Base-by-base conservation (phyloP, 1,140 invertebrate genomes). In the Asobara japonica region DNA sequence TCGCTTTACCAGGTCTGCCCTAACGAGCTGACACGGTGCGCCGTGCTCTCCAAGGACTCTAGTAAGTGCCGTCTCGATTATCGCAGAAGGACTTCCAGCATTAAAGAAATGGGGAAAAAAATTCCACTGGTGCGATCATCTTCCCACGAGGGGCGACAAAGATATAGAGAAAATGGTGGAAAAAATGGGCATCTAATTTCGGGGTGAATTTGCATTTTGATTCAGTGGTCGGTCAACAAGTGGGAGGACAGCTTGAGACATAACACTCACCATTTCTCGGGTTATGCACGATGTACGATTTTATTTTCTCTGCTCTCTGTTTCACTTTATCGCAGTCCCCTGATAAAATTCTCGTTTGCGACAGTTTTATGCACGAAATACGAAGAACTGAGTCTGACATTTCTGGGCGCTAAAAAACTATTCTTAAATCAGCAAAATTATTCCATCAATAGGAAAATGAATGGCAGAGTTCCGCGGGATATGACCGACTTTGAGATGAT, bases 1-100 rank as follows among this genome's bases (percentile, higher is more conserved):
- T 81, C 78, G 76, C 64, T 33, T 33, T 65, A 69, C 67, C 77
- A 76, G 78, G 78, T 81, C 78, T 77, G 78, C 78, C 73, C 74
- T 79, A 81, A 81, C 77, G 78, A 79, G 76, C 69, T 67, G 69
- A 74, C 71, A 74, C 70, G 69, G 70, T 74, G 74, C 72, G 69
- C 74, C 74, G 73, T 75, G 74, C 73, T 67, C 70, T 56, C 70
- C 41, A 36, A 51, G 25, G 62, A 56, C 61, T 38, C 45, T n/a
- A 51, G 18, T 20, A 3, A 51, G 18, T 51, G 8, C 45, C 45
- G 45, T 20, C 45, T 51, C 45, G 45, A 51, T 51, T 51, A 51
- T 51, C 25, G n/a, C 25, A n/a, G n/a, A 13, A 64, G 30, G 31
- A 51, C 20, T 56, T 30, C 13, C 27, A 7, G 33, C 5, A 60